Conservation (phyloP, 2,888 invertebrate genomes). For the Aproaerema taeniolella region DNA sequence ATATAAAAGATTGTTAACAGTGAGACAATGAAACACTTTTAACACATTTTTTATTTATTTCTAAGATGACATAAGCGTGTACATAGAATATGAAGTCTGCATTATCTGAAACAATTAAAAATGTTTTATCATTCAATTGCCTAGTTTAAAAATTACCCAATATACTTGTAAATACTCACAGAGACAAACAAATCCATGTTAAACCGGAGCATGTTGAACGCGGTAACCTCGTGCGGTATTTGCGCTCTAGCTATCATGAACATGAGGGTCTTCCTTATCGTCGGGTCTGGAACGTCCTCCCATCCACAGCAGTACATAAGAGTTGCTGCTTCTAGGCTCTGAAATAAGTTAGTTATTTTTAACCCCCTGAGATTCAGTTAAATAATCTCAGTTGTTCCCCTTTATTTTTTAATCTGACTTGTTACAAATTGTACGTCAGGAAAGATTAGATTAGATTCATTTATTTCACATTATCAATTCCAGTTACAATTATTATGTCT, state of each 20-base stretch:
- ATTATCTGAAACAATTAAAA: slow-evolving; percentile 40
- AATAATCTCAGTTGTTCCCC: too few relatives aligned
- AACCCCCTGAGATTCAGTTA: too few relatives aligned
- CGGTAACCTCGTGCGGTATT: slow-evolving; percentile 31
- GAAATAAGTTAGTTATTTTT: too few relatives aligned
- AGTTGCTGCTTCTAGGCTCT: not conserved
- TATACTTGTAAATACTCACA: slow-evolving; percentile 26
- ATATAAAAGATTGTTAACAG: too few relatives aligned
- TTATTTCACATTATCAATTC: too few relatives aligned
- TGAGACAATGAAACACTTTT: too few relatives aligned
- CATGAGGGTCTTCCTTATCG: slow-evolving; percentile 25
- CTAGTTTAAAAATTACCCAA: not conserved
- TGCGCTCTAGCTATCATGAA: slow-evolving; percentile 45
- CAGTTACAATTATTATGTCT: too few relatives aligned
- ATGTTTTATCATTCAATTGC: not conserved
- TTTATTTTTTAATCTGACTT: too few relatives aligned
- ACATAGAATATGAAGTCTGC: slow-evolving; percentile 46
- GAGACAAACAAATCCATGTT: slow-evolving; percentile 48
- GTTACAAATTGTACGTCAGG: too few relatives aligned
- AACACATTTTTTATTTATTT: too few relatives aligned
- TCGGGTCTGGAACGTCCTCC: slow-evolving; percentile 30
- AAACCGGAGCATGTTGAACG: slow-evolving; percentile 37
- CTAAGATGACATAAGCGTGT: slow-evolving; percentile 39
- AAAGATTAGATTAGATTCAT: too few relatives aligned
- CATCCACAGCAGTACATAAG: slow-evolving; percentile 44